Evolutionary conservation across 2,113 vertebrate genomes (phyloP), one percentile per base, ranked within the genome.

Genomic region (Hirundichthys speculiger): DNA sequence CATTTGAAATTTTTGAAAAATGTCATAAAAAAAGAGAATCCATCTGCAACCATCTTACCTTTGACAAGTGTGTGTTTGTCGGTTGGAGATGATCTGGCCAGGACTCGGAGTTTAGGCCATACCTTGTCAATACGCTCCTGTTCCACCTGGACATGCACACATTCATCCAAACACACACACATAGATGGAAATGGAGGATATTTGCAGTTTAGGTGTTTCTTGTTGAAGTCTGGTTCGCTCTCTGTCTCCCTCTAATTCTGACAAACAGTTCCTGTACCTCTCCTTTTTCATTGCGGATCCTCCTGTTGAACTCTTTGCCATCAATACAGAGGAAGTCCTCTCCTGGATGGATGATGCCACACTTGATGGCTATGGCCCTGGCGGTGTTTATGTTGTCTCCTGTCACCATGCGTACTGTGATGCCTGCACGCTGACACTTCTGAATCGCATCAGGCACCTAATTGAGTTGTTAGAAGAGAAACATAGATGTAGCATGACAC

Each of bases 341-440:
- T 62, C 96, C 97, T 0, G 98, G 97, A 39, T 96, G 96, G 83
- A 99, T 96, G 90, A 99, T 99, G 38, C 98, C 98, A 27, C 98
- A 99, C 63, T 99, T 99, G 79, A 98, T 97, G 79, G 98, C 98
- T 30, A 99, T 99, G 82, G 98, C 98, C 52, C 98, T 92, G 34
- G 97, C 98, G 0, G 98, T 99, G 90, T 99, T 99, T 81, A 99
- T 98, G 85, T 99, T 99, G 92, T 99, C 98, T 13, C 98, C 98
- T 0, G 98, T 99, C 66, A 99, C 98, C 98, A 99, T 99, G 49
- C 98, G 95, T 55, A 99, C 98, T 0, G 97, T 99, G 85, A 99
- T 99, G 71, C 98, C 98, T 1, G 97, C 97, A 14, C 94, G 92
- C 92, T 99, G 97, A 91, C 98, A 99, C 86, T 94, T 98, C 77